These are phyloP conservation scores for Cynopterus sphinx DNA, from an alignment of 2,797 vertebrate genomes.

Conservation along the genomic window DNA sequence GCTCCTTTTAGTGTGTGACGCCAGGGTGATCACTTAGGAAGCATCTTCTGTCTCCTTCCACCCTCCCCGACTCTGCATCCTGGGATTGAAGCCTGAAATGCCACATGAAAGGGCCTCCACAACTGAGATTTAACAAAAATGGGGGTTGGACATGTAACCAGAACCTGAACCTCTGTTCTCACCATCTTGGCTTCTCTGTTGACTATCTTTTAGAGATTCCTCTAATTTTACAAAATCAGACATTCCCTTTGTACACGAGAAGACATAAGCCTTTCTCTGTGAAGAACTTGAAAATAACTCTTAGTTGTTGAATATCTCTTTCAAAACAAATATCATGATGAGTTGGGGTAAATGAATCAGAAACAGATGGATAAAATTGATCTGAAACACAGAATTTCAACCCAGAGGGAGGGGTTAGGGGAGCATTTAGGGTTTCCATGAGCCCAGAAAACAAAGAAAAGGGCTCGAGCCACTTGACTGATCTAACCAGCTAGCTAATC, in stretches of 20 bases:
- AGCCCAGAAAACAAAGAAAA: neutral
- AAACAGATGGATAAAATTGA: slow-evolving; percentile 76
- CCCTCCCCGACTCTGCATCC: neutral
- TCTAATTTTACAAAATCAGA: neutral
- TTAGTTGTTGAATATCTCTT: slow-evolving; percentile 52
- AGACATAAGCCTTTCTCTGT: slow-evolving; percentile 28
- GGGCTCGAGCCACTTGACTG: slow-evolving; percentile 11
- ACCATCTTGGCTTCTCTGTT: neutral
- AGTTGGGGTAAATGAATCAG: slow-evolving; percentile 73
- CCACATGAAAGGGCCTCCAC: neutral
- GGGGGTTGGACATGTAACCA: fast-evolving
- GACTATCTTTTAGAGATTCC: neutral
- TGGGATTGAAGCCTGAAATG: neutral
- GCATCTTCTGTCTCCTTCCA: neutral
- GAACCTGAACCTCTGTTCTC: neutral
- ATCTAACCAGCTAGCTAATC: neutral
- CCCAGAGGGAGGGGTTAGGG: slow-evolving; percentile 21
- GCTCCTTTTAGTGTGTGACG: fast-evolving
- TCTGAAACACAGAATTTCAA: slow-evolving; percentile 70
- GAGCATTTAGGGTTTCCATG: slow-evolving; percentile 59
- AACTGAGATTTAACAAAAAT: neutral
- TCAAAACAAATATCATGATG: slow-evolving; percentile 74
- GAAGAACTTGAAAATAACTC: slow-evolving; percentile 52
- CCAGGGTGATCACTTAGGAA: neutral
- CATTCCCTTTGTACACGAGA: neutral